Base-by-base conservation (phyloP, 2,888 invertebrate genomes). In the Agrenia bidenticulata region DNA sequence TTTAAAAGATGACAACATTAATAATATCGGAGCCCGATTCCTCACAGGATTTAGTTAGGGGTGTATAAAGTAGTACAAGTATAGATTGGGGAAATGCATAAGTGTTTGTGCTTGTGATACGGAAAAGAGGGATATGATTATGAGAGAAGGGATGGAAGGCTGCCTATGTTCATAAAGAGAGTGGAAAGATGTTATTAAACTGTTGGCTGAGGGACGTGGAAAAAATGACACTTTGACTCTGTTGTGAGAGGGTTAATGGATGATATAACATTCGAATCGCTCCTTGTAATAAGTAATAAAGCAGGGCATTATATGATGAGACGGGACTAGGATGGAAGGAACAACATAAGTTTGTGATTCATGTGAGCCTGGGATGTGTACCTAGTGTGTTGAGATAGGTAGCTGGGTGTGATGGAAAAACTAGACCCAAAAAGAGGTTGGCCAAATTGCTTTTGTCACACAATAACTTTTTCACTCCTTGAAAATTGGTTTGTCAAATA, bases 401-500 rank as follows among this genome's bases (percentile, higher is more conserved):
- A 5, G 4, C 15, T 45, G 15, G 45, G n/a, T 17, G 4, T 5
- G 45, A 45, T 15, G 11, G 69, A 51, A 67, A 61, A 66, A 64
- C 61, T 37, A 51, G 41, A 61, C 54, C 65, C 61, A 60, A 67
- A 71, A 68, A 56, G 68, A 64, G 63, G 64, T 66, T 67, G 67
- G 67, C 69, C 66, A 72, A 72, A 69, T 72, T 72, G 72, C 69
- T 70, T 72, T 67, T 72, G 72, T 70, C 69, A 67, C 72, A 72
- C 67, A 69, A 72, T 69, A 69, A 69, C 67, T 72, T 69, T 69
- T 63, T 66, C 64, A 60, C 62, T 64, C 57, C 64, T 67, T 70
- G 64, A 64, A 72, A 72, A 69, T 72, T 69, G 72, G 72, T 66
- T 69, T 72, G 72, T 72, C 72, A 72, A 67, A 69, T 67, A 69